A percentile compares a stretch with the other conserved stretches of the same genome.
Evolutionary conservation across 2,113 vertebrate genomes (phyloP).

Genomic region (Todiramphus saurophagus): DNA sequence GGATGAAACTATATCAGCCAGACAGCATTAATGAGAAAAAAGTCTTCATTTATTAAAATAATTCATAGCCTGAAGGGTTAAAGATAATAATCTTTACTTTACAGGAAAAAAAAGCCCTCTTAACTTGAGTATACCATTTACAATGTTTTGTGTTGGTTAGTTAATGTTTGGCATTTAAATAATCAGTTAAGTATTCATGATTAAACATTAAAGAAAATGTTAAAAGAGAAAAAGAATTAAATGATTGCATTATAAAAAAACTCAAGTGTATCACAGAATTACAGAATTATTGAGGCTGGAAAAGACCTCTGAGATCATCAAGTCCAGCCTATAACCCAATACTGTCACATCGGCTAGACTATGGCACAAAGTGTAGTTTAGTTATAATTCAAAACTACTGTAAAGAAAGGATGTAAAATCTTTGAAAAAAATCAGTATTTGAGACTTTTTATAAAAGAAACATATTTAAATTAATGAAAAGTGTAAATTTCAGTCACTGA

Average conservation of each 20-base stretch:
- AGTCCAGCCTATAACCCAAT: too few species aligned
- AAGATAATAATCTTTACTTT: conserved; percentile 14
- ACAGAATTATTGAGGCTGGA: too few species aligned
- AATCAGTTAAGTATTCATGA: neutral
- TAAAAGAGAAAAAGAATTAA: neutral
- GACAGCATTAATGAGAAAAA: conserved; percentile 19
- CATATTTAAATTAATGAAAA: neutral
- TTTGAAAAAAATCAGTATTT: neutral
- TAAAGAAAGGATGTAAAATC: neutral
- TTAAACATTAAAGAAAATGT: neutral
- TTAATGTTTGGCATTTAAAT: conserved; percentile 4
- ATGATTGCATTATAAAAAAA: neutral
- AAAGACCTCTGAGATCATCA: too few species aligned
- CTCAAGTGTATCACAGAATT: neutral
- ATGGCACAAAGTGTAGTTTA: neutral
- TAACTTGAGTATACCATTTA: neutral
- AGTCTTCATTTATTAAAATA: neutral
- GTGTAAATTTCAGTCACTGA: neutral
- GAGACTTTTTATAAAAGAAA: neutral
- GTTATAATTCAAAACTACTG: neutral
- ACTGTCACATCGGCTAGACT: too few species aligned
- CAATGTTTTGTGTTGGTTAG: conserved; percentile 1
- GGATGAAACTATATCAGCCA: neutral
- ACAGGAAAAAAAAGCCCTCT: neutral
- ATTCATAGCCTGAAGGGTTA: neutral